A percentile compares a stretch with the other conserved stretches of the same genome.
Conservation (phyloP, 2,888 invertebrate species). For the Nephrotoma appendiculata region DNA sequence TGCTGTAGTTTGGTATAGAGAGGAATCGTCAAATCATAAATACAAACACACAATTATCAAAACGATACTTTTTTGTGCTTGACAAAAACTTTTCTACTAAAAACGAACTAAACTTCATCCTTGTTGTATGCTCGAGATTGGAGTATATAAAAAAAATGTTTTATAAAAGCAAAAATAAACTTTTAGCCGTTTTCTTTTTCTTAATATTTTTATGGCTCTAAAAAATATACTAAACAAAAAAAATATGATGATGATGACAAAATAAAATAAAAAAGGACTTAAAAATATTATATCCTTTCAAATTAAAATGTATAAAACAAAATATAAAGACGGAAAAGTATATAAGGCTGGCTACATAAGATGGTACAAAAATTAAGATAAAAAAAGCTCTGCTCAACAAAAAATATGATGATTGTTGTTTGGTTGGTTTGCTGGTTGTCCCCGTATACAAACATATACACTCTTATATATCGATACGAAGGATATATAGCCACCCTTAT, state of each 20-base stretch:
- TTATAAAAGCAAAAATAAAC: neutral
- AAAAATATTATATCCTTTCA: neutral
- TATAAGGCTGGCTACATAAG: neutral
- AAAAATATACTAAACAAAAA: neutral
- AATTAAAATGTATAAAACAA: neutral
- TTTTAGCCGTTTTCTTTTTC: neutral
- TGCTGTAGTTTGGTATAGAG: neutral
- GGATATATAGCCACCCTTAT: neutral
- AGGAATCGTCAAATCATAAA: neutral
- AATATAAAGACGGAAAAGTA: neutral
- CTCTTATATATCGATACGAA: neutral
- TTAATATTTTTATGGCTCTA: neutral
- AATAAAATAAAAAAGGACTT: neutral
- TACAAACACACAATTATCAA: neutral
- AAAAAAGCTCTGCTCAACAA: neutral
- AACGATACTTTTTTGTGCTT: neutral
- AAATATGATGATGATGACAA: neutral
- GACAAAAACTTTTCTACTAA: neutral
- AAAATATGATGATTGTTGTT: neutral
- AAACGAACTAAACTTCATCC: neutral
- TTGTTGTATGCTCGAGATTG: neutral
- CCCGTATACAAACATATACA: neutral
- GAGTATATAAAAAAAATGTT: neutral
- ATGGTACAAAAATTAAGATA: neutral
- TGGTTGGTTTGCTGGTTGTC: neutral